Evolutionary conservation across 2,797 vertebrate species (phyloP).

Genomic region (Eospalax fontanierii): DNA sequence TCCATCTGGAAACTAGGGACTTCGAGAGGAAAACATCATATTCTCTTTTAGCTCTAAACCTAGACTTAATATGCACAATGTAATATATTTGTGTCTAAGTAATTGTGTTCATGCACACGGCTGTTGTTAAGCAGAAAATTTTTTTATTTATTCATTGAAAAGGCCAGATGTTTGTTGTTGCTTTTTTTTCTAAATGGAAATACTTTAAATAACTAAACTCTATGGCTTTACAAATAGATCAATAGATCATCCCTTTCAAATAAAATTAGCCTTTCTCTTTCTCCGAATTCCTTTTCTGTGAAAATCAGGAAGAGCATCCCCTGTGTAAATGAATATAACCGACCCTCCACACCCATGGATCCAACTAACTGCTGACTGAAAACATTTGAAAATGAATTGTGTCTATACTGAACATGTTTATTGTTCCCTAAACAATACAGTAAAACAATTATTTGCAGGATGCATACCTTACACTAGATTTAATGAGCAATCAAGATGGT

Average conservation of each 20-base stretch:
- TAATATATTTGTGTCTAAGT: not conserved
- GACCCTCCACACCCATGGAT: not conserved
- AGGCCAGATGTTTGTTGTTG: not conserved
- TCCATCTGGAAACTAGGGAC: not conserved
- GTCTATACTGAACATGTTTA: not conserved
- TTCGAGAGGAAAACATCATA: not conserved
- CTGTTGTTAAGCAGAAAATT: not conserved
- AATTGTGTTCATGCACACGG: not conserved
- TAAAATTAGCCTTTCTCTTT: not conserved
- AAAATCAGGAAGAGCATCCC: not conserved
- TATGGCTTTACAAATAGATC: not conserved
- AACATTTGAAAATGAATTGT: not conserved
- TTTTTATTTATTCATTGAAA: constrained; percentile 40
- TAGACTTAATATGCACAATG: not conserved
- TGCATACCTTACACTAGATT: not conserved
- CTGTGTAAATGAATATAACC: not conserved
- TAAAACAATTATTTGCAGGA: not conserved
- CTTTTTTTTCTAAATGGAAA: constrained; percentile 28
- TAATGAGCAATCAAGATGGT: not conserved
- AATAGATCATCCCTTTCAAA: constrained; percentile 21
- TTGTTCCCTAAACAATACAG: not conserved
- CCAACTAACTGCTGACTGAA: not conserved
- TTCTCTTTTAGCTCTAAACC: constrained; percentile 21
- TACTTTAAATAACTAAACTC: constrained; percentile 40
- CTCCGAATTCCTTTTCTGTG: not conserved